phyloP scores from a whole-genome alignment of 2,113 vertebrate genomes.

The Leucopsar rothschildi region DNA sequence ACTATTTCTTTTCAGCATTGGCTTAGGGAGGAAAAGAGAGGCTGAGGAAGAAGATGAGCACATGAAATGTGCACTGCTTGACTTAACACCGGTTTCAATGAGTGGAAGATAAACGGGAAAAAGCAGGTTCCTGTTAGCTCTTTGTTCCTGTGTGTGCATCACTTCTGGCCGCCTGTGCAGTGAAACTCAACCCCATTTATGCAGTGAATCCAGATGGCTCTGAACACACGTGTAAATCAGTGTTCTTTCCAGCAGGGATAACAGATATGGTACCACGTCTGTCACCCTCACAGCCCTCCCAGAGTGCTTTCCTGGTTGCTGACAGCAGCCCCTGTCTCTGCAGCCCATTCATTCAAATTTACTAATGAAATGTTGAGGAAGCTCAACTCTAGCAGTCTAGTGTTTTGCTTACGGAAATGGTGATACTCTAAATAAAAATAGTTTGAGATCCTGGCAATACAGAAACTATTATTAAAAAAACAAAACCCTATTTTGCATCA shows the following conservation, averaged over 20 bases:
- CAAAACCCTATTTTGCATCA: not conserved
- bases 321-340: not conserved
- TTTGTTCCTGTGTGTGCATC: fast-evolving
- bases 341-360: not conserved
- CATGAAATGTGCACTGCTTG: fast-evolving
- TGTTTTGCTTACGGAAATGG: not conserved
- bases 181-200: not conserved
- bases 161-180: not conserved
- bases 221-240: fast-evolving
- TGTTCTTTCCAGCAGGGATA: not conserved
- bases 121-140: fast-evolving
- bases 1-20: not conserved
- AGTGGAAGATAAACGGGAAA: not conserved
- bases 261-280: fast-evolving
- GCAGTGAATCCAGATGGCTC: not conserved
- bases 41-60: not conserved
- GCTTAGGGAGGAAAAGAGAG: not conserved
- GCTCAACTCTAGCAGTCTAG: not conserved
- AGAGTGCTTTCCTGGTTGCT: not conserved
- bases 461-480: not conserved
- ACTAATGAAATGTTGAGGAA: not conserved
- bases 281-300: not conserved
- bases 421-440: not conserved
- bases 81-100: not conserved
- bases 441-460: not conserved